Evolutionary conservation across 1,140 invertebrate species (phyloP), one percentile per base, ranked within the genome.

Genomic region (Megalonaias nervosa): DNA sequence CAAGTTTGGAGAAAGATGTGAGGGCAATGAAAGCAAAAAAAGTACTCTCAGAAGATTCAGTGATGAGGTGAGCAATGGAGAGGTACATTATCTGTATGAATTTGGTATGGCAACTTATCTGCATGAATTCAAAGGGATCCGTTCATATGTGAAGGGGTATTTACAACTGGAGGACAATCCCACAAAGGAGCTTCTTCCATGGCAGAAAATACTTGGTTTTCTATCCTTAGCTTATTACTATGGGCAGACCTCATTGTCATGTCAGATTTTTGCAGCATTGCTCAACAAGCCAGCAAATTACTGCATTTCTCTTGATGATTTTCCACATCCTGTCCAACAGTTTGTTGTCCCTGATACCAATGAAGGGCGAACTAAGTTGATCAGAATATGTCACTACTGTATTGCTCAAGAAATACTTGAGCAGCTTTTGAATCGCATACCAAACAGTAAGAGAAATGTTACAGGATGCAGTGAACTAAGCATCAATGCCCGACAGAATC

Each of bases 351-450:
- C 65, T 57, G 78, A 73, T 12, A 70, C 58, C 15, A 74, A 72
- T 57, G 75, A 74, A 55, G 62, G 62, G 13, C 67, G 62, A 72
- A 56, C 23, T 21, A 83, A 83, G 38, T 70, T 77, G n/a, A 78
- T 83, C 5, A 68, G 82, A 55, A 76, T 83, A 31, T 81, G 69
- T 59, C 80, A 83, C 65, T 77, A 78, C 61, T 38, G 71, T 14
- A 66, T 83, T 16, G 82, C 79, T 4, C 73, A 81, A 56, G 79
- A 77, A 77, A 86, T 86, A 14, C 64, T 86, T 3, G 83, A 86
- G 56, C 81, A 82, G 26, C 77, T 84, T 58, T 67, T 84, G 56
- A 64, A 70, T 59, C 13, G 71, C 59, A 21, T 61, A 48, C 31
- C 21, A 59, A 15, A 75, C 64, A 48, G 67, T 9, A 17, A 21